Evolutionary conservation across 1,140 invertebrate genomes (phyloP).

Genomic region (Aricia agestis): DNA sequence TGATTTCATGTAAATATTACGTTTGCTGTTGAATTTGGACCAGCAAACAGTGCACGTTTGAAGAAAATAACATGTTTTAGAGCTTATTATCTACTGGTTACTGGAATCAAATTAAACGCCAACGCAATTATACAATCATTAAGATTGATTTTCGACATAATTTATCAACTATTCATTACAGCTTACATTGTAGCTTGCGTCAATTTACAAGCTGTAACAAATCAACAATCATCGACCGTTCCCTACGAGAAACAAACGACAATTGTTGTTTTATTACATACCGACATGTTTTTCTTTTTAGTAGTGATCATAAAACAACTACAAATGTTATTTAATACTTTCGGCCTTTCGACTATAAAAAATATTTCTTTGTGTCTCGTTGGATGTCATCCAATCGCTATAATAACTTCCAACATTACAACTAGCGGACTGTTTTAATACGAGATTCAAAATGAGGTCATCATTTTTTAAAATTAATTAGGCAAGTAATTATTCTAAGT

Average conservation of each 20-base stretch:
- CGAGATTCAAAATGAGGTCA: conserved; percentile 67
- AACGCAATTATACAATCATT: background rate
- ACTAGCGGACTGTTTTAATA: conserved; percentile 68
- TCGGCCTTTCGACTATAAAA: background rate
- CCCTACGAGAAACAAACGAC: background rate
- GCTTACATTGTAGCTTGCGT: background rate
- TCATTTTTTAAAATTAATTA: conserved; percentile 47
- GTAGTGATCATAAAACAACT: background rate
- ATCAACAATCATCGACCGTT: background rate
- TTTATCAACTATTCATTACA: conserved; percentile 5
- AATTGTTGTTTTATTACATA: conserved; percentile 5
- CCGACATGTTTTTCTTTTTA: background rate
- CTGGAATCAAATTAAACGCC: background rate
- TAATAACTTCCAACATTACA: conserved; percentile 56
- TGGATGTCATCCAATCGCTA: conserved; percentile 43
- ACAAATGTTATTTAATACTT: conserved; percentile 3
- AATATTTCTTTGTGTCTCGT: conserved; percentile 25
- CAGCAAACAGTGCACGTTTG: background rate
- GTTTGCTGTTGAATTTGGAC: background rate
- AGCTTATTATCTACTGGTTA: background rate
- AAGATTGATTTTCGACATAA: background rate
- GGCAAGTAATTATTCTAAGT: conserved; percentile 68
- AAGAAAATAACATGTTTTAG: background rate
- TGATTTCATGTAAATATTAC: background rate
- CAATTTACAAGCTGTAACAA: background rate